These are phyloP conservation scores for Dicranocentrus wangi DNA, from an alignment of 2,888 invertebrate genomes.

Conservation along the genomic window DNA sequence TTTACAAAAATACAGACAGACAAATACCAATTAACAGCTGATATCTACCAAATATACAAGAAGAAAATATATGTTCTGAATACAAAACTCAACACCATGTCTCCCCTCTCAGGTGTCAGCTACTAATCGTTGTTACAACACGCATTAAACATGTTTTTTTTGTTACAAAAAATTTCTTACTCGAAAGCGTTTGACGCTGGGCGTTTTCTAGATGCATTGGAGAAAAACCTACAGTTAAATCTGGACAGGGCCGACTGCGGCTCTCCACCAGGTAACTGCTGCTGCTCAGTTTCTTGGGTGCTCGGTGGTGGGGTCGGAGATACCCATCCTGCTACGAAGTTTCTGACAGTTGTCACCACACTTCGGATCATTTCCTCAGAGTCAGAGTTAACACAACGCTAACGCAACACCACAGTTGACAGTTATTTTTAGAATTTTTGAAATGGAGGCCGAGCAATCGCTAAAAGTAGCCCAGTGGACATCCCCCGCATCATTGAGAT, in stretches of 20 bases:
- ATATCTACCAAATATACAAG: background rate
- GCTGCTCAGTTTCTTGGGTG: background rate
- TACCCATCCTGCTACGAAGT: background rate
- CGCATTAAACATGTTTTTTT: slow-evolving; percentile 12
- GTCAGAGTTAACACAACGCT: no score
- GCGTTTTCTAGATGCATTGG: slow-evolving; percentile 31
- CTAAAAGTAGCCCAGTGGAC: no score
- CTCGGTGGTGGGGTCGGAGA: background rate
- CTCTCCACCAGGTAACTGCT: background rate
- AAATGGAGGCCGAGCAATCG: no score
- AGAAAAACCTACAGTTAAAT: slow-evolving; percentile 3
- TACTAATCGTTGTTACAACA: no score
- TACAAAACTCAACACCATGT: no score
- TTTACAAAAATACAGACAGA: background rate
- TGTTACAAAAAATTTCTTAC: slow-evolving; percentile 33
- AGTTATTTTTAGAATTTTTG: no score
- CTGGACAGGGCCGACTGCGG: no score
- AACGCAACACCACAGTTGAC: no score
- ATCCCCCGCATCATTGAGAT: no score
- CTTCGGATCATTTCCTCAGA: no score
- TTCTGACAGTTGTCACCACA: slow-evolving; percentile 8
- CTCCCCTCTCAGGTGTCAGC: no score
- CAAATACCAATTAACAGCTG: background rate
- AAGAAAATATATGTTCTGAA: background rate
- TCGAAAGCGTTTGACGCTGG: slow-evolving; percentile 28